Conservation (phyloP, 2,113 vertebrate species). For the Antidorcas marsupialis region DNA sequence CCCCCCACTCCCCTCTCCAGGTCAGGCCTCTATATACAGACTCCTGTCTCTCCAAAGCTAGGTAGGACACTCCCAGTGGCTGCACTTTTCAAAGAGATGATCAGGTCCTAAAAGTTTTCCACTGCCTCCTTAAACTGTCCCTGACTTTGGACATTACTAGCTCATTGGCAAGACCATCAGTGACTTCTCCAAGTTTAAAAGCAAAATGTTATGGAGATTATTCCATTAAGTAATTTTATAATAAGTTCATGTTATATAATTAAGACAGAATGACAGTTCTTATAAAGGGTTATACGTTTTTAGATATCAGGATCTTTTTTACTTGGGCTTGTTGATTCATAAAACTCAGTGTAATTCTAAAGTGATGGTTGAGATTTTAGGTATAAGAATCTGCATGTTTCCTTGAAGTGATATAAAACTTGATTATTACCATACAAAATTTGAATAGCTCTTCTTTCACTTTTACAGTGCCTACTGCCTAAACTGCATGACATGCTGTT, state of each 20-base stretch:
- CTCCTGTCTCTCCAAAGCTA: neutral
- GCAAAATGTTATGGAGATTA: slow-evolving; percentile 17
- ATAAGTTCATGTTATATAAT: slow-evolving; percentile 27
- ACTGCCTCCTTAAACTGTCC: neutral
- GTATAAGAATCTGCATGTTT: slow-evolving; percentile 22
- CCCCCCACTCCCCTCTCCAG: neutral
- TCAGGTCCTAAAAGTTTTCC: neutral
- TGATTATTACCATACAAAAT: neutral
- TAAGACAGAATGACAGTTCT: slow-evolving; percentile 4
- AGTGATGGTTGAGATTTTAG: slow-evolving; percentile 23
- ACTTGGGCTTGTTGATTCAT: slow-evolving; percentile 8
- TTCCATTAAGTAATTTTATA: slow-evolving; percentile 1
- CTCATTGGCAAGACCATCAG: neutral
- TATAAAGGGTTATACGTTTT: neutral
- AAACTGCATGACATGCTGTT: neutral
- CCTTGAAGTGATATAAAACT: neutral
- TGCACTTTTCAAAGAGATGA: neutral
- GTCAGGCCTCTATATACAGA: neutral
- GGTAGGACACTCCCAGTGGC: neutral
- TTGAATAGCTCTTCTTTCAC: neutral
- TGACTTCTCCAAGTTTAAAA: slow-evolving; percentile 33
- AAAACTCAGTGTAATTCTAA: slow-evolving; percentile 24
- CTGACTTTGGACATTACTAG: neutral
- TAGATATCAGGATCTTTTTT: slow-evolving; percentile 18
- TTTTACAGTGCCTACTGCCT: neutral